Conservation (phyloP, 2,113 vertebrate genomes). For the Vidua chalybeata region DNA sequence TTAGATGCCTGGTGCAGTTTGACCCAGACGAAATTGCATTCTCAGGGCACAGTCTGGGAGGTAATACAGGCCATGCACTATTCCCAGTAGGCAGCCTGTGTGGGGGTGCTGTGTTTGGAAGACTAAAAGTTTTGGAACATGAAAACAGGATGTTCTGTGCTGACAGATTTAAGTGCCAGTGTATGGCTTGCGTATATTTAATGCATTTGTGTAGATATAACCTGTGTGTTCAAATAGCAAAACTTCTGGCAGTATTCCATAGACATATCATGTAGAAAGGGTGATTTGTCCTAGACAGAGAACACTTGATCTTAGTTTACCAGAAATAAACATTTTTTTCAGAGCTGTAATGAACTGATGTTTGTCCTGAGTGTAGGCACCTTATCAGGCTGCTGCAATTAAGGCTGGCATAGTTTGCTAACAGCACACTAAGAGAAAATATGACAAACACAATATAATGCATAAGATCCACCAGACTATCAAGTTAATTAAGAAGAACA, state of each 20-base stretch:
- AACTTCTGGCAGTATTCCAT: background rate
- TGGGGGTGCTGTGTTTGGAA: background rate
- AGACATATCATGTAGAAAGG: background rate
- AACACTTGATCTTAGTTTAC: background rate
- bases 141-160: background rate
- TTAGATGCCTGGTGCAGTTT: background rate
- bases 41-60: background rate
- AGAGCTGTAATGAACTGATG: background rate
- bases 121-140: background rate
- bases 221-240: background rate
- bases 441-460: background rate
- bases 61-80: background rate
- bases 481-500: background rate
- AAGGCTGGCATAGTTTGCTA: background rate
- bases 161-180: background rate
- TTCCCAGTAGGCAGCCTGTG: background rate
- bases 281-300: background rate
- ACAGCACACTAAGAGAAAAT: background rate
- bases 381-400: background rate
- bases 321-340: background rate
- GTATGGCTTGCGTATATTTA: background rate
- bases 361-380: background rate
- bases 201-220: background rate
- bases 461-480: background rate
- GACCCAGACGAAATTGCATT: background rate